phyloP scores from a whole-genome alignment of 2,113 vertebrate species.

The Rafetus swinhoei region DNA sequence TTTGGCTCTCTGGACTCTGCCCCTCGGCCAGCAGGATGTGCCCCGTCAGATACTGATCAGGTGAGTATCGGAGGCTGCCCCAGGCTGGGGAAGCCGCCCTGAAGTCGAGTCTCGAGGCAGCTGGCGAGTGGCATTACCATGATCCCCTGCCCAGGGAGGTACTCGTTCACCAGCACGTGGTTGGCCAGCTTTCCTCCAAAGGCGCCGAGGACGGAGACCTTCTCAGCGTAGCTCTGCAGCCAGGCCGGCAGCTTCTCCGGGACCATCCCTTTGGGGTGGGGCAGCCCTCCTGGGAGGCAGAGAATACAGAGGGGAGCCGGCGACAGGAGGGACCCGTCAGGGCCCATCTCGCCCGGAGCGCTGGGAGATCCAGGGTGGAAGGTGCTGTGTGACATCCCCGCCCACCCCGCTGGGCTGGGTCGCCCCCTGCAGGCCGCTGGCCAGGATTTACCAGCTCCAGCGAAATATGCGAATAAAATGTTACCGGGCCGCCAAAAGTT shows the following conservation, averaged over 20 bases:
- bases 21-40: too few species aligned
- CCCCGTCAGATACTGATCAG: not conserved
- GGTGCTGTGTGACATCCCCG: not conserved
- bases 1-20: not conserved
- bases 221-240: constrained; percentile 83
- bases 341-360: not conserved
- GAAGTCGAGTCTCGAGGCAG: not conserved
- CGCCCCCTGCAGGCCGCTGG: not conserved
- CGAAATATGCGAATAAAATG: too few species aligned
- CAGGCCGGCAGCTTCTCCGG: constrained; percentile 86
- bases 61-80: too few species aligned
- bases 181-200: constrained; percentile 87
- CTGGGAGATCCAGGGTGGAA: not conserved
- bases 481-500: too few species aligned
- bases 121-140: constrained; percentile 76
- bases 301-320: not conserved
- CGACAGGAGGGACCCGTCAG: too few species aligned
- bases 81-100: not conserved
- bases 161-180: constrained; percentile 92
- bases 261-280: constrained; percentile 88
- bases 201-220: constrained; percentile 83
- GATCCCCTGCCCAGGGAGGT: constrained; percentile 88
- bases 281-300: constrained; percentile 82
- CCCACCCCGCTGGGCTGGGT: not conserved
- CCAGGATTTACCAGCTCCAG: not conserved